Base-by-base conservation (phyloP, 2,113 vertebrate genomes). In the Verasper variegatus region DNA sequence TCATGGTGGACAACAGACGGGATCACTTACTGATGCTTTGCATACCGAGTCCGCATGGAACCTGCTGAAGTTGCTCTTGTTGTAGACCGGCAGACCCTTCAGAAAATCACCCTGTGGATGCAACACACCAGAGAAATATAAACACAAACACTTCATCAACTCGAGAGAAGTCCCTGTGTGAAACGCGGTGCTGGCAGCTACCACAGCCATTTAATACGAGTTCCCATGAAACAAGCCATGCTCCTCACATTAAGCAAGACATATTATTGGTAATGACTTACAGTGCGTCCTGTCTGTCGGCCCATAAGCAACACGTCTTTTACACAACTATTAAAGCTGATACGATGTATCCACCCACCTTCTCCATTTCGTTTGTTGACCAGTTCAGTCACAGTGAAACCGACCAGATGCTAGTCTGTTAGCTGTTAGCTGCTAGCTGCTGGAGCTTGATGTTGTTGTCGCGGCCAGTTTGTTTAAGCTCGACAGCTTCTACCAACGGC, bases 21-120 rank as follows among this genome's bases (percentile, higher is more conserved):
- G 1, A 20, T 3, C 35, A 95, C 97, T 97, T 88, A 98, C 97
- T 21, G 96, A 98, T 14, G 96, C 95, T 95, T 97, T 98, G 89
- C 97, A 98, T 23, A 97, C 96, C 0, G 97, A 98, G 86, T 98
- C 97, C 0, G 97, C 95, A 12, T 98, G 97, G 88, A 98, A 98
- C n/a, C 95, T 93, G 92, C 96, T 98, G 92, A 98, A 98, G 88
- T 97, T 98, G 84, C 92, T 98, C 84, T 97, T 97, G 94, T 98
- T 97, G 94, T 98, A 98, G 64, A 98, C 97, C 0, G 97, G 97
- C 14, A 98, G 91, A 21, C 96, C 97, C 88, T 96, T 98, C 90
- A 98, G 89, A 91, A 98, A 98, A 81, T 97, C 96, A 69, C 95
- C 95, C 97, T 98, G 65, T 2, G 83, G 86, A 49, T 83, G 37